Conservation (phyloP, 2,113 vertebrate genomes). For the Canis aureus region DNA sequence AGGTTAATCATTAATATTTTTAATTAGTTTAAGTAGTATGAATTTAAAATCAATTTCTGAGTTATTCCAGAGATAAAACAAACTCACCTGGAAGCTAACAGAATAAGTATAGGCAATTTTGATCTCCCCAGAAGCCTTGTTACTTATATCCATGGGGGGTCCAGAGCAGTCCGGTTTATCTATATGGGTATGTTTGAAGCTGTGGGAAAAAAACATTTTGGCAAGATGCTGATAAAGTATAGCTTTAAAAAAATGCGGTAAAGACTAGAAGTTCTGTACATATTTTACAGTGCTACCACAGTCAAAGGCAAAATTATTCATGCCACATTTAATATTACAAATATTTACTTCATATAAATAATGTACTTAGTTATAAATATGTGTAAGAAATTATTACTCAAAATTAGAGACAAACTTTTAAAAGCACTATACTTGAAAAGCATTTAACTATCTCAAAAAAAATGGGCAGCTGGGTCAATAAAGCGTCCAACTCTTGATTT, state of each 20-base stretch:
- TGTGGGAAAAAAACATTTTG: constrained; percentile 82
- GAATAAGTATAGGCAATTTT: constrained; percentile 95
- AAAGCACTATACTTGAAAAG: constrained; percentile 6
- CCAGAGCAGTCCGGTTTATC: constrained; percentile 90
- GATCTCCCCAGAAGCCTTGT: constrained; percentile 88
- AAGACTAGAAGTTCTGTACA: constrained; percentile 44
- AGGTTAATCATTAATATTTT: constrained; percentile 52
- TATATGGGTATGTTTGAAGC: constrained; percentile 91
- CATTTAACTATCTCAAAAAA: neutral
- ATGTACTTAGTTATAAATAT: neutral
- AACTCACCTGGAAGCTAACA: constrained; percentile 92
- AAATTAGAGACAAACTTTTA: constrained; percentile 35
- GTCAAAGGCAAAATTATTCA: constrained; percentile 40
- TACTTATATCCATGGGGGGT: constrained; percentile 94
- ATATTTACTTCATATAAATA: constrained; percentile 35
- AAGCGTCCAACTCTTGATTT: neutral
- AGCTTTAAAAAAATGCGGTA: neutral
- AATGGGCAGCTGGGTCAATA: neutral
- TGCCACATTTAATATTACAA: neutral
- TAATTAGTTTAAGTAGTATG: constrained; percentile 63
- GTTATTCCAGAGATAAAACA: constrained; percentile 62
- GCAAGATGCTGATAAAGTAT: constrained; percentile 57
- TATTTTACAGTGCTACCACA: constrained; percentile 54
- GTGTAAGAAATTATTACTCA: neutral
- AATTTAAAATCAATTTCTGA: constrained; percentile 69